Conservation (phyloP, 2,888 invertebrate genomes). For the Rhogogaster chlorosoma region DNA sequence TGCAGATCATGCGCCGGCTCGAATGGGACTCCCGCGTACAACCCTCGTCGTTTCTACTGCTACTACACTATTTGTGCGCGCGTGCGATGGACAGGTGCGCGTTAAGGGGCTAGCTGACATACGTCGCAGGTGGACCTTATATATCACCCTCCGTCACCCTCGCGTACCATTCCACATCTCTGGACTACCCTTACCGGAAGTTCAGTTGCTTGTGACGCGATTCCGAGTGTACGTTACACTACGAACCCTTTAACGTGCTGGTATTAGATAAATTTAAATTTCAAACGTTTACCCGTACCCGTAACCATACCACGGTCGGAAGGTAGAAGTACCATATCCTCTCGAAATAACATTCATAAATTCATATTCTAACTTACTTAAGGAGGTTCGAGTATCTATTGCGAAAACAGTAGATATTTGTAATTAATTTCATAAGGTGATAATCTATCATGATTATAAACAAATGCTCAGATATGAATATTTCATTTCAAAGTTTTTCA, state of each 20-base stretch:
- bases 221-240: slow-evolving; percentile 1
- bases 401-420: no score
- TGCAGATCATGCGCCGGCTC: slow-evolving; percentile 37
- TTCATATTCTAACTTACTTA: neutral
- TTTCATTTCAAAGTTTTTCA: no score
- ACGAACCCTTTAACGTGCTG: neutral
- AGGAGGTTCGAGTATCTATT: no score
- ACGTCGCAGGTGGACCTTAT: slow-evolving; percentile 49
- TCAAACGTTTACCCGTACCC: neutral
- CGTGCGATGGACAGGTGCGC: slow-evolving; percentile 49
- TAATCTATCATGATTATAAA: no score
- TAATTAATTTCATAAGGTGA: no score
- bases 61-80: slow-evolving; percentile 44
- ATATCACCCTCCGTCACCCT: slow-evolving; percentile 13
- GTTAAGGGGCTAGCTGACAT: slow-evolving; percentile 35
- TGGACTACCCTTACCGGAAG: slow-evolving; percentile 43
- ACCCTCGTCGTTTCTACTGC: slow-evolving; percentile 9
- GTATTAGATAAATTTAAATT: slow-evolving; percentile 27
- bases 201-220: slow-evolving; percentile 38
- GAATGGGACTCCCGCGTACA: slow-evolving; percentile 11
- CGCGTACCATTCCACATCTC: slow-evolving; percentile 26
- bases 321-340: neutral
- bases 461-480: no score
- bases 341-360: neutral
- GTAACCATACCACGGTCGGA: neutral